Base-by-base conservation (phyloP, 2,888 invertebrate species). In the Nudaria mundana region DNA sequence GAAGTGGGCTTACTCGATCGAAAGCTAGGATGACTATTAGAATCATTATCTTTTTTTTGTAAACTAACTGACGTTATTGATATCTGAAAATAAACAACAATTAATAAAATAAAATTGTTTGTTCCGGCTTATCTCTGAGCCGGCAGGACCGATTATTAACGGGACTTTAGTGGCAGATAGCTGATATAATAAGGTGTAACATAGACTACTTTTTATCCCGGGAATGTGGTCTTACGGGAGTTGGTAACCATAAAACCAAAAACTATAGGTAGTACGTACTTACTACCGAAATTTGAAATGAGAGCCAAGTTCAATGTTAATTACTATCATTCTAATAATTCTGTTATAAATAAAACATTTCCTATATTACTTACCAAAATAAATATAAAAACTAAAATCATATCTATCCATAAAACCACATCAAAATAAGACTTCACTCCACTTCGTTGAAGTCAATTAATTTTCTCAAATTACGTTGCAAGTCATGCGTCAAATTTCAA, bases 71-170 rank as follows among this genome's bases (percentile, higher is more conserved):
- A 37, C 11, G 8, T 18, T 13, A 34, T 18, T 8, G 25, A 25
- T 45, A 45, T 49, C 56, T 55, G 38, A 25, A 56, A 55, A 37
- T 5, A 8, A n/a, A n/a, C n/a, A n/a, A n/a, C n/a, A n/a, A n/a
- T n/a, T n/a, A n/a, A n/a, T n/a, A n/a, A n/a, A n/a, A n/a, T n/a
- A n/a, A n/a, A n/a, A n/a, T n/a, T n/a, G n/a, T n/a, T n/a, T n/a
- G n/a, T n/a, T n/a, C n/a, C n/a, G n/a, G n/a, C n/a, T n/a, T n/a
- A n/a, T n/a, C n/a, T n/a, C n/a, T n/a, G n/a, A n/a, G n/a, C n/a
- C n/a, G n/a, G n/a, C n/a, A n/a, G n/a, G n/a, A n/a, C n/a, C n/a
- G n/a, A n/a, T n/a, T n/a, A n/a, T n/a, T n/a, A n/a, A n/a, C n/a
- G n/a, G n/a, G n/a, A n/a, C n/a, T n/a, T n/a, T n/a, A n/a, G n/a